These are phyloP conservation scores for Diprion similis DNA, from an alignment of 1,140 invertebrate genomes.

Conservation along the genomic window DNA sequence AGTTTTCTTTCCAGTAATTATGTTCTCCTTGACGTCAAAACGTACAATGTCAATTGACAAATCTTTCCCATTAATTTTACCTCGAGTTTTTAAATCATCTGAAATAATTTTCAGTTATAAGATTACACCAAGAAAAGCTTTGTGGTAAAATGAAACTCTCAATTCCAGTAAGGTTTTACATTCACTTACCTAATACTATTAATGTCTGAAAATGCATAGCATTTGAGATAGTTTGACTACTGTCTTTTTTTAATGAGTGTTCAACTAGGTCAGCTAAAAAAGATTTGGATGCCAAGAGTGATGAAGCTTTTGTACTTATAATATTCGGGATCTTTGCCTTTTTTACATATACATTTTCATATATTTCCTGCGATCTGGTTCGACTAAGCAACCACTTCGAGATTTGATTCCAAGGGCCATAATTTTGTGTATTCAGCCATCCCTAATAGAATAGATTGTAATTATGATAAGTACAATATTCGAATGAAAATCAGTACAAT, in stretches of 20 bases:
- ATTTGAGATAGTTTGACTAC: slow-evolving; percentile 31
- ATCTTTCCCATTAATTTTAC: slow-evolving; percentile 43
- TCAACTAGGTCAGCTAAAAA: slow-evolving; percentile 36
- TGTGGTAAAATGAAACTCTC: not conserved
- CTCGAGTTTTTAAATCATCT: slow-evolving; percentile 30
- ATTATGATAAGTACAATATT: not conserved
- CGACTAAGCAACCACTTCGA: slow-evolving; percentile 41
- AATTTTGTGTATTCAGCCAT: slow-evolving; percentile 31
- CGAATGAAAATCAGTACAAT: too few relatives aligned
- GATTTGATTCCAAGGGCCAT: slow-evolving; percentile 38
- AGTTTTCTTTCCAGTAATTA: slow-evolving; percentile 39
- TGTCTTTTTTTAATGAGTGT: slow-evolving; percentile 39
- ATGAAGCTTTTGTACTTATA: slow-evolving; percentile 27
- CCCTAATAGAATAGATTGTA: slow-evolving; percentile 24
- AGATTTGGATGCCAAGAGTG: slow-evolving; percentile 27
- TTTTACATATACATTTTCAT: slow-evolving; percentile 26
- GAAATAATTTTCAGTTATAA: slow-evolving; percentile 7
- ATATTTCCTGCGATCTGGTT: slow-evolving; percentile 42
- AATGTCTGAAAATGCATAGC: slow-evolving; percentile 38
- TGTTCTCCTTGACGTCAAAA: slow-evolving; percentile 32
- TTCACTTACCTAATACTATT: slow-evolving; percentile 26
- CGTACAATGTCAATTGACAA: slow-evolving; percentile 41
- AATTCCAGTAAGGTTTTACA: not conserved
- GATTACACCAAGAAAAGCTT: not conserved
- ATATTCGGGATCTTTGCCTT: slow-evolving; percentile 30